Base-by-base conservation (phyloP, 2,797 vertebrate species). In the Aphelocoma californica region DNA sequence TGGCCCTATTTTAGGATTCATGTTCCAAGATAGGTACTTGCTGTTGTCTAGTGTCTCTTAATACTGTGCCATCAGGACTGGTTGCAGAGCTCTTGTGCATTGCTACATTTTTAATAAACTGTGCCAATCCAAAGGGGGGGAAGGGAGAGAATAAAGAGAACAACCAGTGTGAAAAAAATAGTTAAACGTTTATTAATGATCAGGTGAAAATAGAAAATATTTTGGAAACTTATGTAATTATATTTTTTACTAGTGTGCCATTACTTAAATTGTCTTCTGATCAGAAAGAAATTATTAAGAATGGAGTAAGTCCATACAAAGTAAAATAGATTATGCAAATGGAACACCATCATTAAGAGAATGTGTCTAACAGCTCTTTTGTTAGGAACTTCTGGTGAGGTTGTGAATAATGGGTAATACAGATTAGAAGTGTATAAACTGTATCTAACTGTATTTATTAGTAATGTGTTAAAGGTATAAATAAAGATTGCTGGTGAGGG, bases 221-320 rank as follows among this genome's bases (percentile, higher is more conserved):
- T 75, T 75, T 75, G 40, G 8, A 51, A 86, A 66, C 24, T 15
- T 32, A 24, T 1, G 1, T 51, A 50, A 62, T 66, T 57, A 3
- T 65, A 7, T 54, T 82, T 88, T 32, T 61, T 74, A 64, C 9
- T 69, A 10, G 14, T 40, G 2, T 81, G 26, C 7, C 8, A 4
- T 86, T 83, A 53, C 10, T 86, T 66, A 10, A 80, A 31, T 73
- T 95, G 14, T 75, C 19, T 88, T 88, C 32, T 72, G 21, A 51
- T 58, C 38, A 81, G 54, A 38, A n/a, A 54, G 7, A 88, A 88
- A 56, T 48, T 45, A 18, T 4, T 53, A 64, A 28, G 40, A 81
- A 69, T 62, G 6, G n/a, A 84, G 18, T 58, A 72, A 45, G 7
- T 61, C 23, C 8, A 21, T 38, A 44, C 7, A 7, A n/a, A 44